These are phyloP conservation scores for Eublepharis macularius DNA, from an alignment of 2,113 vertebrate species.

Conservation along the genomic window DNA sequence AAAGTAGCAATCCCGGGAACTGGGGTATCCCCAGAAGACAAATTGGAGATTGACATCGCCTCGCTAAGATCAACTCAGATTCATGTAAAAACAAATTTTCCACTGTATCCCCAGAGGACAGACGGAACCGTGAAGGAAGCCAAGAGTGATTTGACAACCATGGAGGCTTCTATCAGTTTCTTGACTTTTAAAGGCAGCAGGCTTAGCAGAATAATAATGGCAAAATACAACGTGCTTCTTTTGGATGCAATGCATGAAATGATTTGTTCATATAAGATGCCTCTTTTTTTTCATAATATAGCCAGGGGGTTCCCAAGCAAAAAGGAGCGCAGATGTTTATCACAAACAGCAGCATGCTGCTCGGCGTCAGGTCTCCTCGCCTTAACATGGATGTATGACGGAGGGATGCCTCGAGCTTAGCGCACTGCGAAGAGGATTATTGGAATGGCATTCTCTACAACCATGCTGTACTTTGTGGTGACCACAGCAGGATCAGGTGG, in stretches of 20 bases:
- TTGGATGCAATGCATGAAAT: conserved; percentile 23
- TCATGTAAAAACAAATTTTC: conserved; percentile 64
- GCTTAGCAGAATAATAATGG: conserved; percentile 55
- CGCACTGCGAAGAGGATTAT: fast-evolving
- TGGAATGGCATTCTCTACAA: fast-evolving
- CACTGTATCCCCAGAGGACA: conserved; percentile 50
- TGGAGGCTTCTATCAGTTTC: conserved; percentile 63
- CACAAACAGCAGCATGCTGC: conserved; percentile 18
- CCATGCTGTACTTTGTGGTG: too few relatives aligned
- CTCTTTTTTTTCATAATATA: conserved; percentile 9
- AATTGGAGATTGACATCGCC: conserved; percentile 56
- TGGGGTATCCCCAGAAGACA: conserved; percentile 72
- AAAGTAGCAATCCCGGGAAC: conserved; percentile 80
- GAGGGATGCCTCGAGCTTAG: fast-evolving
- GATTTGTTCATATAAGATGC: conserved; percentile 11
- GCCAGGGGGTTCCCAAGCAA: conserved; percentile 4
- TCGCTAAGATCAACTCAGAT: conserved; percentile 54
- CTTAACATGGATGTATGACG: background rate
- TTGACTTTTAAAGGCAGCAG: conserved; percentile 62
- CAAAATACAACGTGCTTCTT: conserved; percentile 40
- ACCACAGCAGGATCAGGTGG: background rate
- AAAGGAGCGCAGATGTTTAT: conserved; percentile 13
- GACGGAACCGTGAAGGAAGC: conserved; percentile 40
- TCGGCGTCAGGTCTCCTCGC: conserved; percentile 5
- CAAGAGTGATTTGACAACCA: conserved; percentile 47